These are phyloP conservation scores for Aphelenchoides besseyi DNA, from an alignment of 1,140 invertebrate species.

Conservation along the genomic window DNA sequence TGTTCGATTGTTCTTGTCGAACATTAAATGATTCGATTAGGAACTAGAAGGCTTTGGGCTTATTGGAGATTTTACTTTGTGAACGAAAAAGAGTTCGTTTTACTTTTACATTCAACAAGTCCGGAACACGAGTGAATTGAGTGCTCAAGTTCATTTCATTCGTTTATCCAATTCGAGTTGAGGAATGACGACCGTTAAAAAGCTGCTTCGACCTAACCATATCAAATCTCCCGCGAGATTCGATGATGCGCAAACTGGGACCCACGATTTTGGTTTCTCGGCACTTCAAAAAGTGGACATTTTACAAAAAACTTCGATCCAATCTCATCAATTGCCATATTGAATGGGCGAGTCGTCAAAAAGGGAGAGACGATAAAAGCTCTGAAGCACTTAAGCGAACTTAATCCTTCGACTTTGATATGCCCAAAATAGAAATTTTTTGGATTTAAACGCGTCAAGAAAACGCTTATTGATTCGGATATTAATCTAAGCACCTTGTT, in stretches of 20 bases:
- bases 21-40: no score
- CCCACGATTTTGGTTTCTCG: neutral
- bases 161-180: conserved; percentile 2
- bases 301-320: neutral
- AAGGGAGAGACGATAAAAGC: neutral
- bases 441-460: no score
- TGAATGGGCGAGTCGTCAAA: neutral
- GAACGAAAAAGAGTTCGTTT: no score
- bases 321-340: no score
- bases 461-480: no score
- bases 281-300: neutral
- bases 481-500: no score
- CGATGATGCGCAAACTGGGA: neutral
- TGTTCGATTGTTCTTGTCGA: no score
- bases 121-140: no score
- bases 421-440: conserved; percentile 15
- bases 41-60: no score
- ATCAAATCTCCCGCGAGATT: conserved; percentile 1
- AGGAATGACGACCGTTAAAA: neutral
- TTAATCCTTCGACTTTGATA: no score
- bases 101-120: no score
- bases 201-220: neutral
- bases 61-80: no score
- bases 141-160: neutral
- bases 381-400: neutral